Percentiles rank a stretch among this genome's conserved stretches.
phyloP scores from a whole-genome alignment of 2,113 vertebrate species.

The Myiopsitta monachus region DNA sequence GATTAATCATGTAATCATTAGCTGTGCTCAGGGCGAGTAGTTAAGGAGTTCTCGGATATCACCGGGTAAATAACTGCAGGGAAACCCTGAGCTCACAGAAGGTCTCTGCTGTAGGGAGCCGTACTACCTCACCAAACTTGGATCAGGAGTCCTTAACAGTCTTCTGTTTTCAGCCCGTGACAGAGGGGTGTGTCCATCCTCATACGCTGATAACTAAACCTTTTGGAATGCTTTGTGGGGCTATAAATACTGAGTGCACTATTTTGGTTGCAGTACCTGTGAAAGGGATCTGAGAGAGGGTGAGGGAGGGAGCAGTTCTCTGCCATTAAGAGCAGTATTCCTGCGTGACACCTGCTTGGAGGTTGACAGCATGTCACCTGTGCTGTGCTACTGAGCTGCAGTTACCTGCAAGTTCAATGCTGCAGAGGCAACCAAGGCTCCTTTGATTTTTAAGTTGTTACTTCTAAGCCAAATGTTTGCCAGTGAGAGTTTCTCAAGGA shows the following conservation, averaged over 20 bases:
- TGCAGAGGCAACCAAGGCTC: background rate
- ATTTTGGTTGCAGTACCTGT: conserved; percentile 36
- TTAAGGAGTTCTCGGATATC: background rate
- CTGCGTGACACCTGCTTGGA: background rate
- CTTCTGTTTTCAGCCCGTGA: background rate
- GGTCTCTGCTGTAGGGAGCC: background rate
- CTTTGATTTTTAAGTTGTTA: background rate
- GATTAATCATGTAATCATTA: conserved; percentile 6
- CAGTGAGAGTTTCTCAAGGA: background rate
- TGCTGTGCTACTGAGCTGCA: background rate
- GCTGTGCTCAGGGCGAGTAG: background rate
- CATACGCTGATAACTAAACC: background rate
- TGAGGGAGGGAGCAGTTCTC: background rate
- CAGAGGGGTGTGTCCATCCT: background rate
- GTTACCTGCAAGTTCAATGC: background rate
- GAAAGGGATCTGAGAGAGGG: background rate
- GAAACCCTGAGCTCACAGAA: background rate
- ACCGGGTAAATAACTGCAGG: background rate
- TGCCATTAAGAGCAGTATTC: background rate
- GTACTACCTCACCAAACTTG: background rate
- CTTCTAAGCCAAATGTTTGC: background rate
- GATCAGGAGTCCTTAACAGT: background rate
- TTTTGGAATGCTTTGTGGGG: background rate
- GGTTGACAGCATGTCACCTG: fast-evolving
- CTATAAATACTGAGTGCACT: conserved; percentile 25